Evolutionary conservation across 2,888 invertebrate species (phyloP).

Genomic region (Philaethria dido): DNA sequence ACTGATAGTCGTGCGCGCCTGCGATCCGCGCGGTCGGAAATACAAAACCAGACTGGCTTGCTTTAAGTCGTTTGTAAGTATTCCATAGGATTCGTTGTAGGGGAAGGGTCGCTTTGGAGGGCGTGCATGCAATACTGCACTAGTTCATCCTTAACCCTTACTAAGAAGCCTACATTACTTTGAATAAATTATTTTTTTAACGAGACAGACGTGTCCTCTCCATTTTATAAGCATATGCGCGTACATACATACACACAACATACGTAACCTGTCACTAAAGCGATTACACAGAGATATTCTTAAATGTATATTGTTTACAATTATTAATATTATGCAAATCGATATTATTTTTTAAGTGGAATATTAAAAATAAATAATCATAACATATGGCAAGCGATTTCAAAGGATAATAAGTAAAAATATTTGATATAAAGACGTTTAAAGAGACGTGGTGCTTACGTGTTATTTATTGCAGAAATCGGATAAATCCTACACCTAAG

Average conservation of each 20-base stretch:
- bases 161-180: slow-evolving; percentile 51
- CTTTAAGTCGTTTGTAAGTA: slow-evolving; percentile 76
- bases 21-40: slow-evolving; percentile 76
- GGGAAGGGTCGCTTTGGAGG: slow-evolving; percentile 81
- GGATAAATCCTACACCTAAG: slow-evolving; percentile 48
- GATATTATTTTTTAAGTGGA: no score
- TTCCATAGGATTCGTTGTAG: slow-evolving; percentile 80
- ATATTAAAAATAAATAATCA: slow-evolving; percentile 1
- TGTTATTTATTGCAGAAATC: slow-evolving; percentile 62
- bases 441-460: slow-evolving; percentile 47
- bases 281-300: neutral
- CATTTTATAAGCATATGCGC: slow-evolving; percentile 11
- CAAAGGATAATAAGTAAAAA: slow-evolving; percentile 22
- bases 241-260: neutral
- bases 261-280: neutral
- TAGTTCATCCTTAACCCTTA: slow-evolving; percentile 77
- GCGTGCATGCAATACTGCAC: slow-evolving; percentile 79
- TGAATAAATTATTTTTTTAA: slow-evolving; percentile 29
- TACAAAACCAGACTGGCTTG: slow-evolving; percentile 82
- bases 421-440: slow-evolving; percentile 60
- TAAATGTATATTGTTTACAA: neutral
- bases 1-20: slow-evolving; percentile 63
- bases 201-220: slow-evolving; percentile 17
- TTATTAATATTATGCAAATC: no score
- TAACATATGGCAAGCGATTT: slow-evolving; percentile 14